Evolutionary conservation across 2,113 vertebrate genomes (phyloP), one percentile per base, ranked within the genome.

Genomic region (Solenodon paradoxus): DNA sequence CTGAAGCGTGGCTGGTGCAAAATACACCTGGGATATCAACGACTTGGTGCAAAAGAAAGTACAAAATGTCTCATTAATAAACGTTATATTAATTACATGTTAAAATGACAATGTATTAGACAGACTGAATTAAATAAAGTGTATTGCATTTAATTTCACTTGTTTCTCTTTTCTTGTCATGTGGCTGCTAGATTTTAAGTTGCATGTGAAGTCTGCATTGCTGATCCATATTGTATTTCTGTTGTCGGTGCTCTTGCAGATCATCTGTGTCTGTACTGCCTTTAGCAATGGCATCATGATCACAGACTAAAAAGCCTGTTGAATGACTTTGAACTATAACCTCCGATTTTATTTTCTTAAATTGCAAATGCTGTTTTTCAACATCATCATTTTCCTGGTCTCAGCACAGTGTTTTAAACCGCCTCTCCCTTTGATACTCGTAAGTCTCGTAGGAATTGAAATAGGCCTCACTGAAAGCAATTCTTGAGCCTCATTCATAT

Each of bases 371-470:
- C 81, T 95, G 69, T 97, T 98, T 98, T 97, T 95, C 92, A 95
- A 72, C 92, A 93, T 83, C 22, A 5, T 94, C 93, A 97, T 97
- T 97, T 97, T 94, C 83, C 75, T 66, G 10, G 35, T 51, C 61
- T 93, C 5, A 53, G 30, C 80, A 40, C 57, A 89, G 55, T 74
- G 90, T 90, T 98, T 98, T 97, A 98, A 97, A 96, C 95, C 88
- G 66, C 87, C 84, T 93, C 95, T 96, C 95, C 85, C 89, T 98
- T 97, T 98, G 96, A 96, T 97, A 97, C 90, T 71, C 85, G 97
- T 93, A 97, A 97, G 92, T 95, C 98, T 98, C 97, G 85, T 28
- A 96, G 98, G 98, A 98, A 97, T 98, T 98, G 97, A 98, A 98
- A 98, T 97, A 97, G 96, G 80, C 94, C 95, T 64, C 59, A 64